Evolutionary conservation across 1,140 invertebrate species (phyloP), one percentile per base, ranked within the genome.

Genomic region (Oryctes rhinoceros): DNA sequence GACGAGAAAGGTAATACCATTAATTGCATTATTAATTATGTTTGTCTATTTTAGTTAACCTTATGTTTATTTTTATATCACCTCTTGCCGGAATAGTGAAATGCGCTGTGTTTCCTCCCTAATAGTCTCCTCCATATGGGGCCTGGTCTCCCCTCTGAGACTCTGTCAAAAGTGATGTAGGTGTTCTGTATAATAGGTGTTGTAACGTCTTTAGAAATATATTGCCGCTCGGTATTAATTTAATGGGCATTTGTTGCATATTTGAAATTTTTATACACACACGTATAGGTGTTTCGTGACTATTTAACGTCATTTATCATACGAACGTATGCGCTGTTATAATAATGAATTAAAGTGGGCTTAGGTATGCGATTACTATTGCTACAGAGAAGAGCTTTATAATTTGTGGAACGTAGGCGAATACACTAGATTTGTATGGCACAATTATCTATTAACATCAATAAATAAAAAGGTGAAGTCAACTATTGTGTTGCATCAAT

Each of bases 131-230:
- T 9, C 74, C 74, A 48, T 48, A 76, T 67, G 74, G 74, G 74
- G 74, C 44, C 74, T 9, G n/a, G 74, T 67, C 11, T 47, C 74
- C 74, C 74, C 74, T 76, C 44, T 48, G 74, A 76, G 74, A 35
- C 44, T 48, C 74, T 48, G 74, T 76, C 74, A 76, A 76, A 76
- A 44, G 35, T 76, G 74, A 76, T 76, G 74, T 76, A 76, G 74
- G 74, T 76, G 74, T 76, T 76, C 74, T 39, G 74, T 76, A 76
- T 76, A 76, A 76, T 76, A 76, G 74, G 74, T 76, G 74, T 44
- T 48, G 39, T 76, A 76, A 76, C 74, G 74, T 76, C 74, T 76
- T 76, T 11, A 48, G 44, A 76, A 76, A 76, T 76, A 44, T 76
- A 76, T 76, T 67, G 65, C 65, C 65, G 65, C 65, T 67, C 65